phyloP scores from a whole-genome alignment of 2,888 invertebrate species.

The Drepana falcataria region DNA sequence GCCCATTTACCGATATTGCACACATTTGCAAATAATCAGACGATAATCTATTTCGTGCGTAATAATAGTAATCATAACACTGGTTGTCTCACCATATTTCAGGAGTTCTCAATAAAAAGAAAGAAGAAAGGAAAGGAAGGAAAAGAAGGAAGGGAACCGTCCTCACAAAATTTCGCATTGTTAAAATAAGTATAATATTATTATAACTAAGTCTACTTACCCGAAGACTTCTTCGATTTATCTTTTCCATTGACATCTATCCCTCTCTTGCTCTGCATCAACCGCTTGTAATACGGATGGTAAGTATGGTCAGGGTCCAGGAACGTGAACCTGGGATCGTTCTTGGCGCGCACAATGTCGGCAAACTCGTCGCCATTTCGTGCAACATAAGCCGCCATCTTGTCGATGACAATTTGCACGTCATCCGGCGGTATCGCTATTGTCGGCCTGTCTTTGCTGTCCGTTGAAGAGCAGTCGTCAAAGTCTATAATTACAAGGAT shows the following conservation, averaged over 20 bases:
- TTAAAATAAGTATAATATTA: too few species aligned
- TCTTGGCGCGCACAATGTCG: conserved; percentile 88
- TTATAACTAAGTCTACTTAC: conserved; percentile 7
- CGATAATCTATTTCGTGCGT: too few species aligned
- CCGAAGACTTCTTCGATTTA: conserved; percentile 21
- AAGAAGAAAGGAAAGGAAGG: too few species aligned
- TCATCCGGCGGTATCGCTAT: conserved; percentile 87
- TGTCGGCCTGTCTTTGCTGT: conserved; percentile 47
- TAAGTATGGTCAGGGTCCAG: conserved; percentile 86
- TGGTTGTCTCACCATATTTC: too few species aligned
- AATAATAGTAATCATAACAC: too few species aligned
- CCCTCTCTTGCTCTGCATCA: conserved; percentile 53
- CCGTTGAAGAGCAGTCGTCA: conserved; percentile 53
- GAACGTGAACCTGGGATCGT: conserved; percentile 93
- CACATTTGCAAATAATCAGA: too few species aligned
- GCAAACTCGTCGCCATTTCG: conserved; percentile 97
- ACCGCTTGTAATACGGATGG: conserved; percentile 87
- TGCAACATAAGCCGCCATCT: conserved; percentile 97
- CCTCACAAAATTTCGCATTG: too few species aligned
- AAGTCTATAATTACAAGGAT: conserved; percentile 34
- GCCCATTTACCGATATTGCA: too few species aligned
- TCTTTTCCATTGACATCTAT: conserved; percentile 37
- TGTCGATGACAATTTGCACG: conserved; percentile 92
- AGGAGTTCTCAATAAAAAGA: too few species aligned
- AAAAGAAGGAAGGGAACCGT: too few species aligned